Evolutionary conservation across 64 coral and sea anemone genomes (phyloP), one percentile per base, ranked within the genome.

Genomic region (Dendrophyllia cribrosa): DNA sequence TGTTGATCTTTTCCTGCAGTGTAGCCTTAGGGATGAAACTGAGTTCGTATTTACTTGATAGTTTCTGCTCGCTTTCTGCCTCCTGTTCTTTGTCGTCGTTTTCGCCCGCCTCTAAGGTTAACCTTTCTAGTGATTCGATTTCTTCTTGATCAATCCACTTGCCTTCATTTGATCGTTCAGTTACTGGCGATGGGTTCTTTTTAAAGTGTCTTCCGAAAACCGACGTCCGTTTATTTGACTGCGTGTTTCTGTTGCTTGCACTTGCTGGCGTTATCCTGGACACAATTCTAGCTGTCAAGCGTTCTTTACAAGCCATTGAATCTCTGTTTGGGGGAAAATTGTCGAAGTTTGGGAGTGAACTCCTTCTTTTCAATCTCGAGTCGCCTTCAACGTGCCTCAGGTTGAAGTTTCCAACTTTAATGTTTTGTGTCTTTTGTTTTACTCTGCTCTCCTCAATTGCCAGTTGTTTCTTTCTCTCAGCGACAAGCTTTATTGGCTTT

Each of bases 1-100:
- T 87, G 19, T 87, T 52, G 5, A 87, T 87, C 26, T 87, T 87
- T 68, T 87, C 84, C 50, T 70, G 44, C 14, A 87, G 47, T 52
- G 84, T 87, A 3, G 69, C 69, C 7, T 87, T 87, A 23, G 84
- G 84, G 9, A 87, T 69, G 8, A 66, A 53, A 47, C 84, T 17
- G 9, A 87, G 84, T 52, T 87, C 84, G 25, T 87, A 34, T 50
- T 20, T 15, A 84, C 34, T 17, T 16, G 71, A 50, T 6, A 22
- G 81, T 67, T 80, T 58, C 24, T 26, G 49, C 22, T 22, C 16
- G 3, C 53, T 59, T 56, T 24, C 21, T 22, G 20, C 20, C 20
- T 80, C 77, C n/a, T 52, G 17, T 24, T 87, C 19, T 12, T 52
- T 72, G 34, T 53, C 22, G 8, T 55, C 51, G 6, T 66, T 25